A percentile compares a stretch with the other conserved stretches of the same genome.
Conservation (phyloP, 2,113 vertebrate species). For the Empidonax alnorum region DNA sequence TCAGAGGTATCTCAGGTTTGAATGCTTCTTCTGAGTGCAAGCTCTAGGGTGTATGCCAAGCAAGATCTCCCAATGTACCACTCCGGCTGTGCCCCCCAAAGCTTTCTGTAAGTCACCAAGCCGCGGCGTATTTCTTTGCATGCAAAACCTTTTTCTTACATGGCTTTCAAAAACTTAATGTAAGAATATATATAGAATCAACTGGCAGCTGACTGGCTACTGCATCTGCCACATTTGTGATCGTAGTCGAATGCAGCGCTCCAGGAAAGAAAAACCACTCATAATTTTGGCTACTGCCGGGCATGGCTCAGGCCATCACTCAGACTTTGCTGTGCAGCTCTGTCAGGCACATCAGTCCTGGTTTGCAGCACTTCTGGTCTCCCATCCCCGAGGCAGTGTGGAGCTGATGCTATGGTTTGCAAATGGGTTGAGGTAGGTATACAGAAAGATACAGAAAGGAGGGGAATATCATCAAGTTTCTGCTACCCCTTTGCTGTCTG, state of each 20-base stretch:
- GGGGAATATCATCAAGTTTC: not conserved
- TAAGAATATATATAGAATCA: conserved; percentile 22
- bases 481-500: not conserved
- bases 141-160: conserved; percentile 1
- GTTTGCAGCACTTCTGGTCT: conserved; percentile 42
- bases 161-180: conserved; percentile 29
- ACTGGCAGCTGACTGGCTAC: conserved; percentile 46
- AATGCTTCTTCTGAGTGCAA: not conserved
- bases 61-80: not conserved
- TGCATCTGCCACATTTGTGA: not conserved
- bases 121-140: not conserved
- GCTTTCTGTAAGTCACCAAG: conserved; percentile 18
- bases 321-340: not conserved
- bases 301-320: conserved; percentile 30
- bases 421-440: not conserved
- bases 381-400: not conserved
- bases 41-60: accelerated
- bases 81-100: not conserved
- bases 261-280: conserved; percentile 23
- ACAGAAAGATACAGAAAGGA: not conserved
- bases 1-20: not conserved
- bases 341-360: conserved; percentile 53
- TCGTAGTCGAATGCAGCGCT: not conserved
- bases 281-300: conserved; percentile 21
- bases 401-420: accelerated